Conservation (phyloP, 2,797 vertebrate species). For the Amblyraja radiata region DNA sequence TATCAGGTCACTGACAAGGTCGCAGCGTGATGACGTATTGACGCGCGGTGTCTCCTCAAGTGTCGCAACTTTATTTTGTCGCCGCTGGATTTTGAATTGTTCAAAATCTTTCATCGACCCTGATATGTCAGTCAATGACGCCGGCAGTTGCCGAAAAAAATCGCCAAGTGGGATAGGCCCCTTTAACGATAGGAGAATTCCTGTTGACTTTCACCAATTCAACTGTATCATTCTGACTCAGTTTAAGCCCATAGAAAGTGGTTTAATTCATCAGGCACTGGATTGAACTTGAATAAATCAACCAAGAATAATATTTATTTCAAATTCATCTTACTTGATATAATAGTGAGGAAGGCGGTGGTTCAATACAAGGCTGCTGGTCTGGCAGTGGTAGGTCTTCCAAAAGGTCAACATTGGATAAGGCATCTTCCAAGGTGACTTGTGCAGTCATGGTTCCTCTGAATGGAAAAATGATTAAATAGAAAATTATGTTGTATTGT, state of each 20-base stretch:
- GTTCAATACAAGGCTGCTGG: constrained; percentile 70
- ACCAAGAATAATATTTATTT: background rate
- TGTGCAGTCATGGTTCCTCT: constrained; percentile 64
- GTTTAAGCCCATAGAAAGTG: background rate
- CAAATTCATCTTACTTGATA: constrained; percentile 57
- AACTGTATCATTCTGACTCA: background rate
- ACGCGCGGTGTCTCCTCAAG: too few relatives aligned
- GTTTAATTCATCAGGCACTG: background rate
- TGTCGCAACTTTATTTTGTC: too few relatives aligned
- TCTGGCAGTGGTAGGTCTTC: constrained; percentile 68
- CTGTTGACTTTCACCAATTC: background rate
- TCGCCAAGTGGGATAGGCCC: too few relatives aligned
- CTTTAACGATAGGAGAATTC: background rate
- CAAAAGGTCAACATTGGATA: constrained; percentile 70
- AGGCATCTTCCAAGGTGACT: constrained; percentile 67
- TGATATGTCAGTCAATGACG: too few relatives aligned
- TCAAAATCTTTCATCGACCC: too few relatives aligned
- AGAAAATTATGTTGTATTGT: background rate
- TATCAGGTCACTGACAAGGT: too few relatives aligned
- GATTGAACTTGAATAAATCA: background rate
- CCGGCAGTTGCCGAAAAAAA: too few relatives aligned
- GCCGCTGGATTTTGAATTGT: too few relatives aligned
- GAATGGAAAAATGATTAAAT: background rate
- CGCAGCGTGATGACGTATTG: too few relatives aligned
- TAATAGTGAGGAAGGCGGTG: constrained; percentile 64